phyloP scores from a whole-genome alignment of 2,888 invertebrate genomes.

The Leptopilina myrica region DNA sequence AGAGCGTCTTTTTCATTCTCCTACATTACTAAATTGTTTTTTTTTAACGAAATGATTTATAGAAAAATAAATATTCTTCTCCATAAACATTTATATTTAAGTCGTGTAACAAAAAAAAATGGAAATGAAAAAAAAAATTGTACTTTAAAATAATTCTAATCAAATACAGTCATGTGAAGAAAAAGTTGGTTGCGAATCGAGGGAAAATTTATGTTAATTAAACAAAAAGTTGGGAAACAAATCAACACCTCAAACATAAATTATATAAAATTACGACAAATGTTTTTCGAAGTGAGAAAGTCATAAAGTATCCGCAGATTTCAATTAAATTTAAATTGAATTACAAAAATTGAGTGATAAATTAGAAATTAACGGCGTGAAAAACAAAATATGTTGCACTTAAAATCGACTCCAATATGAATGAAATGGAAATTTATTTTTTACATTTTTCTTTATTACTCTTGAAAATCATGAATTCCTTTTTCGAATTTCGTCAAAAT shows the following conservation, averaged over 20 bases:
- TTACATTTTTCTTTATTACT: too few species aligned
- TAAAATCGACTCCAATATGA: neutral
- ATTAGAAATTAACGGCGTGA: neutral
- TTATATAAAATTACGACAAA: slow-evolving; percentile 14
- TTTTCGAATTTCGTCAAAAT: too few species aligned
- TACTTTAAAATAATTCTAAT: neutral
- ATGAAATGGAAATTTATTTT: neutral
- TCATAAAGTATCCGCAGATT: neutral
- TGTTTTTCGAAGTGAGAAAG: neutral
- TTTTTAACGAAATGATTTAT: too few species aligned
- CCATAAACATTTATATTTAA: neutral
- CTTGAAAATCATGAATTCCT: too few species aligned
- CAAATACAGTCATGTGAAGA: neutral
- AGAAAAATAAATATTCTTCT: too few species aligned
- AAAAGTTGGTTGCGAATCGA: neutral
- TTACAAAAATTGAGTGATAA: slow-evolving; percentile 2
- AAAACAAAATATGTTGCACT: slow-evolving; percentile 5
- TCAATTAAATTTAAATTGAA: slow-evolving; percentile 24
- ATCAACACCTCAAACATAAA: neutral
- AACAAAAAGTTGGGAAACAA: slow-evolving; percentile 15
- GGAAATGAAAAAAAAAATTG: neutral
- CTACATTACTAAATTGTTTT: too few species aligned
- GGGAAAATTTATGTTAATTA: slow-evolving; percentile 4
- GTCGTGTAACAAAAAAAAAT: neutral
- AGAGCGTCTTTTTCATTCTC: too few species aligned